Conservation (phyloP, 1,140 invertebrate species). For the Drosophila virilis region DNA sequence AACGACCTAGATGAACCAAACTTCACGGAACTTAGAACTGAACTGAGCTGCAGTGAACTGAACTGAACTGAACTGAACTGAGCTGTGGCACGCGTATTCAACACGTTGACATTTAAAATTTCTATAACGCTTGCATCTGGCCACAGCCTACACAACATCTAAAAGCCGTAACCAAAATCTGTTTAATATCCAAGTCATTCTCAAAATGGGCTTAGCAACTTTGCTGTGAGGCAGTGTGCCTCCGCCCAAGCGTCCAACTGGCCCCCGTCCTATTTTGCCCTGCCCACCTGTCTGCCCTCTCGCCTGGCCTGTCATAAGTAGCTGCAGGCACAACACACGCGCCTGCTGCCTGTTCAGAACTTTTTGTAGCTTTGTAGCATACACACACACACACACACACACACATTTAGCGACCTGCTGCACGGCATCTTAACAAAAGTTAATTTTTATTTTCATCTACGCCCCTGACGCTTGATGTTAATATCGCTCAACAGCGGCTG, state of each 20-base stretch:
- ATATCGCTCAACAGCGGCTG: slow-evolving; percentile 50
- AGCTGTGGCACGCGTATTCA: slow-evolving; percentile 59
- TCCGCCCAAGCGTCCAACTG: too few species aligned
- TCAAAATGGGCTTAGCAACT: slow-evolving; percentile 36
- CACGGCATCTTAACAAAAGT: slow-evolving; percentile 46
- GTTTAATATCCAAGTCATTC: slow-evolving; percentile 54
- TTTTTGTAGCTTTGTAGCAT: slow-evolving; percentile 34
- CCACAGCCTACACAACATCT: slow-evolving; percentile 6
- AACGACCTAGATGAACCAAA: slow-evolving; percentile 1
- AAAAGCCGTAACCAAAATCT: slow-evolving; percentile 46
- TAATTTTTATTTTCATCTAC: slow-evolving; percentile 56
- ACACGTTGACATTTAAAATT: slow-evolving; percentile 58
- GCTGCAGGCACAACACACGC: slow-evolving; percentile 57
- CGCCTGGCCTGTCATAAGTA: slow-evolving; percentile 32
- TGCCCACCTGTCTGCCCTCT: neutral
- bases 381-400: slow-evolving; percentile 16
- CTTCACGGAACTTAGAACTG: slow-evolving; percentile 4
- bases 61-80: slow-evolving; percentile 8
- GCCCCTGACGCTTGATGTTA: slow-evolving; percentile 47
- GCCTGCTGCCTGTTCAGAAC: slow-evolving; percentile 23
- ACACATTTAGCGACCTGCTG: slow-evolving; percentile 1
- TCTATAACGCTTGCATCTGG: slow-evolving; percentile 10
- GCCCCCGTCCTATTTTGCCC: neutral
- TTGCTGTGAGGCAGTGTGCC: slow-evolving; percentile 11
- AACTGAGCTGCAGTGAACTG: slow-evolving; percentile 10